A percentile compares a stretch with the other conserved stretches of the same genome.
Conservation (phyloP, 2,888 invertebrate genomes). For the Cantharis flavilabris region DNA sequence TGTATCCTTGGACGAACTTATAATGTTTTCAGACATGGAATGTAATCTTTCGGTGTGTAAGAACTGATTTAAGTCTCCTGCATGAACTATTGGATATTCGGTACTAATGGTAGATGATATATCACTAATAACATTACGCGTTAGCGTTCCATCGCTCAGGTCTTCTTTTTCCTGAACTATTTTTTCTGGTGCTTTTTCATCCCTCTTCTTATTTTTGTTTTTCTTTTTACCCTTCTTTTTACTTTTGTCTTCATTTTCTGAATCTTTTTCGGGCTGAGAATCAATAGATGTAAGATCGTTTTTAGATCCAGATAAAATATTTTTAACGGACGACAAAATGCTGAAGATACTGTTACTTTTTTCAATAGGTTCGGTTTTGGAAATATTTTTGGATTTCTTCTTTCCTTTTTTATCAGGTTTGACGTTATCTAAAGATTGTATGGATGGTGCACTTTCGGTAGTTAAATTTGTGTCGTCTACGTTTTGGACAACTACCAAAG, state of each 20-base stretch:
- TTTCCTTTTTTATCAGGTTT: neutral
- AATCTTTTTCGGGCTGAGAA: constrained; percentile 14
- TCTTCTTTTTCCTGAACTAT: neutral
- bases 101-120: neutral
- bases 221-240: constrained; percentile 6
- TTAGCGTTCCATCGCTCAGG: neutral
- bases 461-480: neutral
- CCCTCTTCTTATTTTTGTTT: neutral
- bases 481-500: neutral
- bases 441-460: neutral
- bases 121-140: constrained; percentile 2
- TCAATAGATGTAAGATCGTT: constrained; percentile 20
- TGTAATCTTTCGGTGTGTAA: constrained; percentile 12
- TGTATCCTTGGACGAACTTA: neutral
- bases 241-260: constrained; percentile 24
- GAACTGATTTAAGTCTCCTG: constrained; percentile 5
- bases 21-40: constrained; percentile 1
- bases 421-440: neutral
- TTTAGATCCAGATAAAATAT: constrained; percentile 38
- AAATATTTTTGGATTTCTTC: neutral
- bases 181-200: neutral
- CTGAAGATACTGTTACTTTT: constrained; percentile 32
- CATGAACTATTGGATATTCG: neutral
- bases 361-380: neutral
- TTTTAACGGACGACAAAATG: constrained; percentile 43